These are phyloP conservation scores for Eledone cirrhosa DNA, from an alignment of 2,888 invertebrate genomes.

Conservation along the genomic window DNA sequence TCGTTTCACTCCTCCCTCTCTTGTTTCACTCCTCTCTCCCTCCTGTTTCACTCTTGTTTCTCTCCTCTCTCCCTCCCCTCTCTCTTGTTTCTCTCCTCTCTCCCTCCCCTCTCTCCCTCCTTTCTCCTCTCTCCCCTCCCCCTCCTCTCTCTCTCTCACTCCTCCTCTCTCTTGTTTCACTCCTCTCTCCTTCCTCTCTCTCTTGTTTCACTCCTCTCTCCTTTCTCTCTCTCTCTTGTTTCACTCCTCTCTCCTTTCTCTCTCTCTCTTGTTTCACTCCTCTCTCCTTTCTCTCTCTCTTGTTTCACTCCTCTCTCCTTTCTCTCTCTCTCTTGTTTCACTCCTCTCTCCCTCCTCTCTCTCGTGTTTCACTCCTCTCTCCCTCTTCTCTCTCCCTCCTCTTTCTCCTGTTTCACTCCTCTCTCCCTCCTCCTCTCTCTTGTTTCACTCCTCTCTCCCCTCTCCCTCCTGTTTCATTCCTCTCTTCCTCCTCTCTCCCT, in stretches of 20 bases:
- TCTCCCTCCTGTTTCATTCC: conserved; percentile 19
- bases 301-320: conserved; percentile 33
- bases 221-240: conserved; percentile 24
- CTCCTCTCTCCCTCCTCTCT: conserved; percentile 30
- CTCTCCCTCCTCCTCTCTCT: too few species aligned
- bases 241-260: background rate
- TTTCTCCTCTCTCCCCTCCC: background rate
- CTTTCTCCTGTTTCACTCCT: too few species aligned
- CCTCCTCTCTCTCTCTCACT: background rate
- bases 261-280: background rate
- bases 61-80: too few species aligned
- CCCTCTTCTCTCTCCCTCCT: conserved; percentile 3
- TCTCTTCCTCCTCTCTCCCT: conserved; percentile 26
- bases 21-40: too few species aligned
- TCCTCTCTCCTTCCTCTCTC: background rate
- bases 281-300: conserved; percentile 29
- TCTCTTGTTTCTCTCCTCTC: too few species aligned
- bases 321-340: conserved; percentile 34
- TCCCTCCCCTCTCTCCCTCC: too few species aligned
- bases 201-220: conserved; percentile 15
- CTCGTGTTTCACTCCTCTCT: too few species aligned
- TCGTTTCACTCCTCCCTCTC: too few species aligned
- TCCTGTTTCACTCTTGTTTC: too few species aligned
- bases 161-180: background rate
- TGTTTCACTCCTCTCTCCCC: conserved; percentile 23